Conservation (phyloP, 1,140 invertebrate species). For the Drosophila auraria region DNA sequence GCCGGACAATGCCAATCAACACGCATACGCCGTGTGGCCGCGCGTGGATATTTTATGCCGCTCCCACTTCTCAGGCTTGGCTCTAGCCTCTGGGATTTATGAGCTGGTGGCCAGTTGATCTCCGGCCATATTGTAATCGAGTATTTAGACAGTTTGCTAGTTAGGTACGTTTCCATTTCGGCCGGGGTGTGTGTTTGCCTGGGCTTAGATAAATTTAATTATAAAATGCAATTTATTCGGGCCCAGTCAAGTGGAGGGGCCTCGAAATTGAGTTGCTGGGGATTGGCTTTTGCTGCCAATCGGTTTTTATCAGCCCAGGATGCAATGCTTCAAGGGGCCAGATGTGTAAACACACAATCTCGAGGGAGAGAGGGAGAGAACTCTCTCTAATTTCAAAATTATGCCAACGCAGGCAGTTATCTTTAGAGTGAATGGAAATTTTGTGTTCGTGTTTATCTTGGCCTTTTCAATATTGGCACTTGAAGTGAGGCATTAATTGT, state of each 20-base stretch:
- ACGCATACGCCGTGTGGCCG: slow-evolving; percentile 64
- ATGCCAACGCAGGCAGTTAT: slow-evolving; percentile 39
- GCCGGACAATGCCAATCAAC: slow-evolving; percentile 65
- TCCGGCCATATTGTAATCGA: slow-evolving; percentile 37
- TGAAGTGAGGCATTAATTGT: slow-evolving; percentile 63
- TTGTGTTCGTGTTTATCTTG: slow-evolving; percentile 51
- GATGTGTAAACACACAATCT: slow-evolving; percentile 36
- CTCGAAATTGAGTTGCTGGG: slow-evolving; percentile 13
- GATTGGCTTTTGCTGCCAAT: slow-evolving; percentile 34
- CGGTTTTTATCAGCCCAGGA: not conserved
- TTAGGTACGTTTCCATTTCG: slow-evolving; percentile 14
- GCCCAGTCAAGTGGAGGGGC: slow-evolving; percentile 4
- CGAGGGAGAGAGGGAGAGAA: not conserved
- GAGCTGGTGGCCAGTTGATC: slow-evolving; percentile 16
- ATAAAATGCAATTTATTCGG: slow-evolving; percentile 50
- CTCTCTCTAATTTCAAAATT: slow-evolving; percentile 30
- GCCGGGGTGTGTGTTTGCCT: slow-evolving; percentile 2
- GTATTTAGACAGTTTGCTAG: slow-evolving; percentile 54
- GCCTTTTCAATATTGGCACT: slow-evolving; percentile 42
- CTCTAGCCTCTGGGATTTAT: slow-evolving; percentile 39
- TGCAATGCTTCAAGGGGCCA: slow-evolving; percentile 1
- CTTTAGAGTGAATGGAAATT: slow-evolving; percentile 38
- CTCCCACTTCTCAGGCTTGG: slow-evolving; percentile 19
- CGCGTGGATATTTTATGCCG: slow-evolving; percentile 12
- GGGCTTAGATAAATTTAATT: slow-evolving; percentile 39